These are phyloP conservation scores for Corydoras sp. DNA, from an alignment of 2,113 vertebrate species.

Conservation along the genomic window DNA sequence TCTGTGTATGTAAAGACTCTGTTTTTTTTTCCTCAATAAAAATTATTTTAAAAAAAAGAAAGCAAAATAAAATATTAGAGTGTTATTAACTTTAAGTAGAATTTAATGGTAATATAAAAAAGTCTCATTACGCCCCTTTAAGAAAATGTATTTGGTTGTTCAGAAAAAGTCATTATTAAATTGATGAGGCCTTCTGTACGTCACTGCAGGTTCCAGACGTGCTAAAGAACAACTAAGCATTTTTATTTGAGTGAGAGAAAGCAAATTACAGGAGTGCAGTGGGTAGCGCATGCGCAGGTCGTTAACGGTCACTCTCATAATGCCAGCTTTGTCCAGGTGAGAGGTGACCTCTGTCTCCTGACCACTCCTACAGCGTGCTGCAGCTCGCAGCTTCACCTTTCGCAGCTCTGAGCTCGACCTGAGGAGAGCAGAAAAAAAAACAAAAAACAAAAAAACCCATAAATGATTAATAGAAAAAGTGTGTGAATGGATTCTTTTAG, in stretches of 20 bases:
- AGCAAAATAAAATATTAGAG: no score
- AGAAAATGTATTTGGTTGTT: no score
- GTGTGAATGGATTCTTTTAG: background rate
- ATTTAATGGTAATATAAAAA: no score
- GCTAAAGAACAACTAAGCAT: background rate
- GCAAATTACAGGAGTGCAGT: constrained; percentile 61
- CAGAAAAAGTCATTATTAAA: no score
- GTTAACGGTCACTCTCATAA: constrained; percentile 84
- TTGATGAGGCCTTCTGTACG: no score
- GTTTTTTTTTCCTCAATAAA: no score
- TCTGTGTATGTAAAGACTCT: no score
- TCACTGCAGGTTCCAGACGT: background rate
- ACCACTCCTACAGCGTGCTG: constrained; percentile 77
- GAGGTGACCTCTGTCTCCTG: constrained; percentile 82
- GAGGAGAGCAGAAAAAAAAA: constrained; percentile 1
- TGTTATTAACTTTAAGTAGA: no score
- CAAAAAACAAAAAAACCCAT: background rate
- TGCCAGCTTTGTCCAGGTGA: constrained; percentile 84
- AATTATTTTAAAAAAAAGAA: no score
- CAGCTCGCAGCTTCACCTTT: constrained; percentile 82
- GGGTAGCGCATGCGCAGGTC: constrained; percentile 75
- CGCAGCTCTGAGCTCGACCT: constrained; percentile 76
- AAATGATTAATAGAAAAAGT: background rate
- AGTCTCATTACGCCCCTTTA: no score
- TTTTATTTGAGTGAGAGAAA: background rate